A percentile compares a stretch with the other conserved stretches of the same genome.
Evolutionary conservation across 2,888 invertebrate species (phyloP).

Genomic region (Lypha dubia): DNA sequence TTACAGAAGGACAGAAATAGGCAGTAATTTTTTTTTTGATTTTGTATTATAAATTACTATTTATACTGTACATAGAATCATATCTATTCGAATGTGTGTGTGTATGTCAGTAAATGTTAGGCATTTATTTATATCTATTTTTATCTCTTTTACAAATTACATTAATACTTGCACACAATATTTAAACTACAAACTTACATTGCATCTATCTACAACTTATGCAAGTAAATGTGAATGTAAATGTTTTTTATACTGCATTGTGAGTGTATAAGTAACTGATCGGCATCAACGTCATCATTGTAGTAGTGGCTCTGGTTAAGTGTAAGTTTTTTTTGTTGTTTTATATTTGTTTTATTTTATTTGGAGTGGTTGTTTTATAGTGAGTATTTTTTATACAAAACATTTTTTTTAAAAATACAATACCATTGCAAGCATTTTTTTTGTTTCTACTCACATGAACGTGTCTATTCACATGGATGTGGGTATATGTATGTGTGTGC

Average conservation of each 20-base stretch:
- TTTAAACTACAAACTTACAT: neutral
- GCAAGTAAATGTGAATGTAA: neutral
- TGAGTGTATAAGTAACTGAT: conserved; percentile 37
- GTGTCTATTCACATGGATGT: neutral
- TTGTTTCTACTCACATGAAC: conserved; percentile 1
- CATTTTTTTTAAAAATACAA: conserved; percentile 29
- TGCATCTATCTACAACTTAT: neutral
- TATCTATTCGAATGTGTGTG: neutral
- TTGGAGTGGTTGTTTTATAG: conserved; percentile 31
- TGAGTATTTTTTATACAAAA: conserved; percentile 1
- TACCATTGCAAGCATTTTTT: neutral
- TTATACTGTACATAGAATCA: neutral
- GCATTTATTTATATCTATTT: conserved; percentile 11
- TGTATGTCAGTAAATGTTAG: neutral
- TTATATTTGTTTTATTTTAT: conserved; percentile 47
- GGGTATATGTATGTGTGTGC: conserved; percentile 48
- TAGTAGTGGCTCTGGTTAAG: conserved; percentile 36
- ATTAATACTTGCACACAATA: neutral
- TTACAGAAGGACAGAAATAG: too few relatives aligned
- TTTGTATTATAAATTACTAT: neutral
- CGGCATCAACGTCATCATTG: conserved; percentile 35
- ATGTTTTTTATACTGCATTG: neutral
- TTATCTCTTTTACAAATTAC: neutral
- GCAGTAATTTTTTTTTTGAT: too few relatives aligned
- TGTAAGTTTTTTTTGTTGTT: conserved; percentile 16